Percentiles rank a stretch among this genome's conserved stretches.
Conservation (phyloP, 2,888 invertebrate genomes). For the Brenthis ino region DNA sequence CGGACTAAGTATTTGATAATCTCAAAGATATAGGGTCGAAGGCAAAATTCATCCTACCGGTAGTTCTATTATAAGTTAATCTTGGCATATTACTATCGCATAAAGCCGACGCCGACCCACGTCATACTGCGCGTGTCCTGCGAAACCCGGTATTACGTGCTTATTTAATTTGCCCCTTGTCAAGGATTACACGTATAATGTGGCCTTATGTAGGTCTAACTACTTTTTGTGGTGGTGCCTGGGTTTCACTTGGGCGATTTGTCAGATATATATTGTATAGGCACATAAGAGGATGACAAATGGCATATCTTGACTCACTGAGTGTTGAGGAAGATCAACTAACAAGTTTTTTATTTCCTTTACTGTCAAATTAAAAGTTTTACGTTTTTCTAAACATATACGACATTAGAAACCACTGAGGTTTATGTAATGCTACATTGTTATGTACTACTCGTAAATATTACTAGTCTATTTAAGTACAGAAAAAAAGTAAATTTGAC, state of each 20-base stretch:
- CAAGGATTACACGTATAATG: conserved; percentile 8
- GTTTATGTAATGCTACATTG: too few species aligned
- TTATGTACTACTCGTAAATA: too few species aligned
- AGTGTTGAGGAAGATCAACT: too few species aligned
- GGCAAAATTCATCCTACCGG: conserved; percentile 7
- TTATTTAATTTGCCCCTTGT: conserved; percentile 15
- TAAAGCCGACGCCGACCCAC: neutral
- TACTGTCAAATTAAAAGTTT: too few species aligned
- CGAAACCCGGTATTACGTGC: neutral
- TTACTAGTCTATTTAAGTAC: too few species aligned
- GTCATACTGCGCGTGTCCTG: neutral
- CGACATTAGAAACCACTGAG: too few species aligned
- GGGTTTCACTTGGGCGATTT: neutral
- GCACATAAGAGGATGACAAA: too few species aligned
- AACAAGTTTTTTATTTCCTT: too few species aligned
- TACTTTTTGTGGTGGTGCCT: neutral
- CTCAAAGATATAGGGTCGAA: neutral
- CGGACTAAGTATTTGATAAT: neutral
- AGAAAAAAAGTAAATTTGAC: too few species aligned
- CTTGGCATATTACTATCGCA: conserved; percentile 8
- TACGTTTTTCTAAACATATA: too few species aligned
- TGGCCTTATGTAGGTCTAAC: conserved; percentile 5
- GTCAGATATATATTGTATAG: too few species aligned
- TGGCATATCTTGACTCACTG: too few species aligned
- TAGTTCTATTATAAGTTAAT: conserved; percentile 10